phyloP scores from a whole-genome alignment of 1,140 invertebrate genomes.

The Drosophila punjabiensis region DNA sequence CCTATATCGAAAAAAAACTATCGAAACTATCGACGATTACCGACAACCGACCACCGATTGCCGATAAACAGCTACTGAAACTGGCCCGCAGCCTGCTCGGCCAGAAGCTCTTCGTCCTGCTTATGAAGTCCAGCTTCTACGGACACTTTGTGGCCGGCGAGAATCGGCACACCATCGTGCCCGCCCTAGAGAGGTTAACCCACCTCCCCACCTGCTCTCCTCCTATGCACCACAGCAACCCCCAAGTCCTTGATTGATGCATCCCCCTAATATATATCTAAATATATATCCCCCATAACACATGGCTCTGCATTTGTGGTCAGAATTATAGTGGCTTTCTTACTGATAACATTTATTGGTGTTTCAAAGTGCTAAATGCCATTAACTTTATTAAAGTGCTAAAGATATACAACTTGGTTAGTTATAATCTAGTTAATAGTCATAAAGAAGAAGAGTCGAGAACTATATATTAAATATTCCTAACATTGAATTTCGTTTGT shows the following conservation, averaged over 20 bases:
- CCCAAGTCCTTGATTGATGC: conserved; percentile 14
- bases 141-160: conserved; percentile 99
- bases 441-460: too few relatives aligned
- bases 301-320: neutral
- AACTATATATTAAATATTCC: too few relatives aligned
- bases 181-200: conserved; percentile 89
- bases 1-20: conserved; percentile 8
- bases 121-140: conserved; percentile 98
- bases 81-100: conserved; percentile 92
- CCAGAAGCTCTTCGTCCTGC: conserved; percentile 91
- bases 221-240: conserved; percentile 9
- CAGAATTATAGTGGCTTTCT: neutral
- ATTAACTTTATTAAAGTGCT: neutral
- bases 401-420: neutral
- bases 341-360: neutral
- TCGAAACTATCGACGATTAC: conserved; percentile 9
- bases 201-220: conserved; percentile 16
- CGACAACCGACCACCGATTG: conserved; percentile 5
- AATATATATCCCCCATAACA: neutral
- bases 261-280: conserved; percentile 9
- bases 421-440: neutral
- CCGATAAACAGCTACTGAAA: conserved; percentile 91
- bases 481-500: too few relatives aligned
- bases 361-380: neutral
- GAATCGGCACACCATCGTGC: conserved; percentile 94